A percentile compares a stretch with the other conserved stretches of the same genome.
Conservation (phyloP, 2,797 vertebrate genomes). For the Gorsachius magnificus region DNA sequence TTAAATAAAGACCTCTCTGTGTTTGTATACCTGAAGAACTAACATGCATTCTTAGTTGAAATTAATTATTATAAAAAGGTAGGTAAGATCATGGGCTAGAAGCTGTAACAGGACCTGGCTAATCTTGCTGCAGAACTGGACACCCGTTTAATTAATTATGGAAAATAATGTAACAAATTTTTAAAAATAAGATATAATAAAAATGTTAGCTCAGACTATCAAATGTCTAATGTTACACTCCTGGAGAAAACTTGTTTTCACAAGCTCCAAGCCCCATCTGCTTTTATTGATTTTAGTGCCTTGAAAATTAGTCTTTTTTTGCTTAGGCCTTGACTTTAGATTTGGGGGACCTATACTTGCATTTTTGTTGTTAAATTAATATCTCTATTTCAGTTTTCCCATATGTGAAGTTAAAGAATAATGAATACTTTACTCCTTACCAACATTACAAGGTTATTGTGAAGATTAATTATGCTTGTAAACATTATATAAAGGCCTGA, state of each 20-base stretch:
- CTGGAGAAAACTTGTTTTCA: constrained; percentile 28
- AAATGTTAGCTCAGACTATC: neutral
- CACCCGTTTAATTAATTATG: neutral
- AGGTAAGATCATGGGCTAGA: neutral
- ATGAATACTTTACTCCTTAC: constrained; percentile 31
- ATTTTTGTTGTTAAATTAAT: constrained; percentile 44
- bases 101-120: neutral
- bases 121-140: neutral
- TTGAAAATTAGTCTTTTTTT: constrained; percentile 35
- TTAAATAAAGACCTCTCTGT: neutral
- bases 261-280: constrained; percentile 21
- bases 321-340: neutral
- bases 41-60: neutral
- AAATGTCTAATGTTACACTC: constrained; percentile 10
- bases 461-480: constrained; percentile 57
- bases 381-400: constrained; percentile 40
- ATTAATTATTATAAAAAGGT: neutral
- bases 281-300: constrained; percentile 42
- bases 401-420: constrained; percentile 56
- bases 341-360: neutral
- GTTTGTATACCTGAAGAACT: neutral
- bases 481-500: constrained; percentile 44
- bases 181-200: neutral
- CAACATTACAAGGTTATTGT: constrained; percentile 53
- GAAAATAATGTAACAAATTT: neutral